These are phyloP conservation scores for Oreochromis spilurus DNA, from an alignment of 2,113 vertebrate species.

Conservation along the genomic window DNA sequence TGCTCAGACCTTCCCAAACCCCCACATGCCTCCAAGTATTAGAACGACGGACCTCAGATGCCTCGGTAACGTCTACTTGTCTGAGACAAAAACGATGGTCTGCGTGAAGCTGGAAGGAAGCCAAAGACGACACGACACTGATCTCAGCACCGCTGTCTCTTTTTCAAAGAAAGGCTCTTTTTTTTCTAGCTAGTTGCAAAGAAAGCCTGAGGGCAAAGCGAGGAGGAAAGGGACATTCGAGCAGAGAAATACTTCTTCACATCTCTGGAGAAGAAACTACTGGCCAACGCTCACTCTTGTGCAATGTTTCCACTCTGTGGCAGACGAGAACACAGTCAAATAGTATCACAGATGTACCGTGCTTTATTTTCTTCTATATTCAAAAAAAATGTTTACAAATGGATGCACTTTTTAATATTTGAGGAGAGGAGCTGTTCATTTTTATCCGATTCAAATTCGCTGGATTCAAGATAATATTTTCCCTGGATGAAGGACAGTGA, in stretches of 20 bases:
- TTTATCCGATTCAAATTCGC: not conserved
- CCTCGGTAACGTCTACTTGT: constrained; percentile 49
- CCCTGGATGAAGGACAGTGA: not conserved
- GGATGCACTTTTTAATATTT: not conserved
- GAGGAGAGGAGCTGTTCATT: not conserved
- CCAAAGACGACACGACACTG: constrained; percentile 59
- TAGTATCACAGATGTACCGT: constrained; percentile 29
- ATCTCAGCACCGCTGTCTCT: constrained; percentile 52
- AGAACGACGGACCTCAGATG: constrained; percentile 53
- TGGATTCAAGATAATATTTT: constrained; percentile 19
- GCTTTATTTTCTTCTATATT: not conserved
- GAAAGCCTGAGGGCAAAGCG: constrained; percentile 32
- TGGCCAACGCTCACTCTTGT: not conserved
- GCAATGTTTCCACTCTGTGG: constrained; percentile 36
- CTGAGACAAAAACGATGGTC: constrained; percentile 43
- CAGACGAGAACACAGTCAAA: constrained; percentile 9
- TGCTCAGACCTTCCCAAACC: constrained; percentile 31
- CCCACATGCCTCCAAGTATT: constrained; percentile 31
- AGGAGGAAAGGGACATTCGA: constrained; percentile 10
- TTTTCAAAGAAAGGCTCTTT: constrained; percentile 49
- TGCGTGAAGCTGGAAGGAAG: constrained; percentile 41
- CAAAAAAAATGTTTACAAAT: not conserved
- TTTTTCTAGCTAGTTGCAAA: constrained; percentile 34
- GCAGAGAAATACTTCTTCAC: constrained; percentile 29
- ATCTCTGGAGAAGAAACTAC: constrained; percentile 43